phyloP scores from a whole-genome alignment of 1,140 invertebrate species.

The Onthophagus taurus region DNA sequence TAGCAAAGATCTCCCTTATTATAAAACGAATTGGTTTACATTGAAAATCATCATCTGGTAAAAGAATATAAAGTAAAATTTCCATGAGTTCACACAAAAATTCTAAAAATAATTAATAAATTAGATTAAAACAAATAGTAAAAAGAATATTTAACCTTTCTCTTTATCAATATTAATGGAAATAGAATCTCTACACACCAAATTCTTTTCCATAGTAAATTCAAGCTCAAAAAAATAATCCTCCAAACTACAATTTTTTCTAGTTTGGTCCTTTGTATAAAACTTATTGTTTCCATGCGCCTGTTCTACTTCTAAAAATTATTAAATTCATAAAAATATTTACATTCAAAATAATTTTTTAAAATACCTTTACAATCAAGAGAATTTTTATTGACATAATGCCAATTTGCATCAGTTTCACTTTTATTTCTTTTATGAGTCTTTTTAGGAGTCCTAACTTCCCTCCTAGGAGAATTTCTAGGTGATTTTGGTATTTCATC shows the following conservation, averaged over 20 bases:
- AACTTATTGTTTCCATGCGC: conserved; percentile 27
- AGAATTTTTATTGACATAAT: conserved; percentile 37
- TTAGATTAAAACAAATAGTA: not conserved
- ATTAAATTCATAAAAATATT: not conserved
- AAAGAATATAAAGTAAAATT: conserved; percentile 71
- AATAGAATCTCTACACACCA: conserved; percentile 56
- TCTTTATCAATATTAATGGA: conserved; percentile 54
- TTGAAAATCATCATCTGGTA: conserved; percentile 78
- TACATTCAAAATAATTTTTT: conserved; percentile 2
- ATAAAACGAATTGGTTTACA: conserved; percentile 71
- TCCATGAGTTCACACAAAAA: conserved; percentile 78
- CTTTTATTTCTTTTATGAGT: conserved; percentile 57
- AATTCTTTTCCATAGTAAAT: conserved; percentile 70
- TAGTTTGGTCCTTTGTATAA: conserved; percentile 22
- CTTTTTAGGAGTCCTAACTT: conserved; percentile 40
- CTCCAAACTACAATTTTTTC: conserved; percentile 45
- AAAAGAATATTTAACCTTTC: conserved; percentile 37
- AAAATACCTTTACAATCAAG: conserved; percentile 9
- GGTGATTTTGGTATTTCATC: conserved; percentile 40
- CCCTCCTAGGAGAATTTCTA: conserved; percentile 40
- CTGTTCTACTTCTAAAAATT: conserved; percentile 23
- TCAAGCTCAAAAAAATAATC: conserved; percentile 84
- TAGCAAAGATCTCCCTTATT: conserved; percentile 71
- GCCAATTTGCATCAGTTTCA: conserved; percentile 59
- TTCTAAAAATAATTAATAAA: conserved; percentile 45